These are phyloP conservation scores for Graphium colonna DNA, from an alignment of 2,888 invertebrate species.

Conservation along the genomic window DNA sequence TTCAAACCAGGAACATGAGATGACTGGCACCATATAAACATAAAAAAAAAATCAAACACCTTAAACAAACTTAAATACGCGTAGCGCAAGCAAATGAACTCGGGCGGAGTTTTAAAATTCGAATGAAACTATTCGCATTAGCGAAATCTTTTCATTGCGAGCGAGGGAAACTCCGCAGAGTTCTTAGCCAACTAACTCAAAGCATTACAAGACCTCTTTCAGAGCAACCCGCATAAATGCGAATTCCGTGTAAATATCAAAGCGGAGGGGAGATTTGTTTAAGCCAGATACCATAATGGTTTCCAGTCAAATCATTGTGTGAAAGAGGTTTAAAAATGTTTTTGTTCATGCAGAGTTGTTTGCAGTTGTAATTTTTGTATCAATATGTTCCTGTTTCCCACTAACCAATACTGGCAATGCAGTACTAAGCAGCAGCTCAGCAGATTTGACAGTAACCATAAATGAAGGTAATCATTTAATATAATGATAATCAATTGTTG, in stretches of 20 bases:
- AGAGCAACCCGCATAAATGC: constrained; percentile 15
- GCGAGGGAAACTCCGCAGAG: constrained; percentile 21
- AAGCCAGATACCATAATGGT: neutral
- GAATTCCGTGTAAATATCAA: constrained; percentile 16
- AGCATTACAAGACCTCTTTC: constrained; percentile 18
- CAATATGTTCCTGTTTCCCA: too few species aligned
- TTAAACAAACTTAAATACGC: constrained; percentile 1
- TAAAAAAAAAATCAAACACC: constrained; percentile 3
- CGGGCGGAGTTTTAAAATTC: constrained; percentile 10
- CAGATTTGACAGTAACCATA: too few species aligned
- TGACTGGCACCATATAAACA: neutral
- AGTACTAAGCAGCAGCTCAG: too few species aligned
- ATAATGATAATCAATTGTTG: too few species aligned
- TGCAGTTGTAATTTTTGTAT: too few species aligned
- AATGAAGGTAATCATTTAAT: too few species aligned
- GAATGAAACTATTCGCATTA: constrained; percentile 26
- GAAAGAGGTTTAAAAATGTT: too few species aligned
- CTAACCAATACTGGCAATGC: too few species aligned
- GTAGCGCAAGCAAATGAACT: constrained; percentile 11
- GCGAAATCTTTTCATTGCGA: constrained; percentile 27
- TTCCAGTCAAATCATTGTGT: neutral
- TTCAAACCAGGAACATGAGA: neutral
- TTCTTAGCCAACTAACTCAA: constrained; percentile 15
- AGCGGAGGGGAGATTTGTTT: constrained; percentile 2
- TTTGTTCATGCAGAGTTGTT: too few species aligned